phyloP scores from a whole-genome alignment of 2,797 vertebrate species.

The Linurgus olivaceus region DNA sequence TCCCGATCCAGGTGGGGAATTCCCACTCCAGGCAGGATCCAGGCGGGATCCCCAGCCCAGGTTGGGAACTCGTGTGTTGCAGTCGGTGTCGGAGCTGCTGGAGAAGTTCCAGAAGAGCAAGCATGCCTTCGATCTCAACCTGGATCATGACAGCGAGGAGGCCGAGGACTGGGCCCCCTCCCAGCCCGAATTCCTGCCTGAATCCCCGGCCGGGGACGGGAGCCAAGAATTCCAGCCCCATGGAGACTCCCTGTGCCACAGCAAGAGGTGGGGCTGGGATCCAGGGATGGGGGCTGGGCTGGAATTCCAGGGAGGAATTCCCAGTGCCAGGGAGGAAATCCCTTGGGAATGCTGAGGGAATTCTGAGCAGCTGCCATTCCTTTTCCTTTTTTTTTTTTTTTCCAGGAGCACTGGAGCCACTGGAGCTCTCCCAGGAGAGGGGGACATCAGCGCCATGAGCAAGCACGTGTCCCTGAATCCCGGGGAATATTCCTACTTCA shows the following conservation, averaged over 20 bases:
- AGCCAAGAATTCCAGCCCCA: constrained; percentile 14
- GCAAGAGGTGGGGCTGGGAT: constrained; percentile 9
- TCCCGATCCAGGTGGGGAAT: too few relatives aligned
- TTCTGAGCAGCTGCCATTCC: not conserved
- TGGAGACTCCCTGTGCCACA: not conserved
- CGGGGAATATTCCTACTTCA: constrained; percentile 97
- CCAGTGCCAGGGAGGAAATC: not conserved
- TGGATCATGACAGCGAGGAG: constrained; percentile 76
- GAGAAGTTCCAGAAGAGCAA: constrained; percentile 89
- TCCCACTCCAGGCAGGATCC: not conserved
- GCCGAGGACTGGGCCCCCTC: constrained; percentile 35
- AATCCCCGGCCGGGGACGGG: constrained; percentile 42
- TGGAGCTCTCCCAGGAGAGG: constrained; percentile 73
- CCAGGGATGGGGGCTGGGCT: not conserved
- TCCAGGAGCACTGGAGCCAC: constrained; percentile 34
- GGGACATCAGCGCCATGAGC: constrained; percentile 86
- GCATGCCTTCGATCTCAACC: constrained; percentile 85
- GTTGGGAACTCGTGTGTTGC: not conserved
- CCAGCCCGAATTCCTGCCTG: constrained; percentile 75
- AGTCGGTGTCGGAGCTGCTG: constrained; percentile 87
- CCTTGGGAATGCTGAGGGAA: rapidly evolving
- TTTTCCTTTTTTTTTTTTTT: not conserved
- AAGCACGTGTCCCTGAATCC: constrained; percentile 88
- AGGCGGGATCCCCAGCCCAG: not conserved
- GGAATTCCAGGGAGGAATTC: not conserved